phyloP scores from a whole-genome alignment of 2,888 invertebrate species.

The Chloroclysta siterata region DNA sequence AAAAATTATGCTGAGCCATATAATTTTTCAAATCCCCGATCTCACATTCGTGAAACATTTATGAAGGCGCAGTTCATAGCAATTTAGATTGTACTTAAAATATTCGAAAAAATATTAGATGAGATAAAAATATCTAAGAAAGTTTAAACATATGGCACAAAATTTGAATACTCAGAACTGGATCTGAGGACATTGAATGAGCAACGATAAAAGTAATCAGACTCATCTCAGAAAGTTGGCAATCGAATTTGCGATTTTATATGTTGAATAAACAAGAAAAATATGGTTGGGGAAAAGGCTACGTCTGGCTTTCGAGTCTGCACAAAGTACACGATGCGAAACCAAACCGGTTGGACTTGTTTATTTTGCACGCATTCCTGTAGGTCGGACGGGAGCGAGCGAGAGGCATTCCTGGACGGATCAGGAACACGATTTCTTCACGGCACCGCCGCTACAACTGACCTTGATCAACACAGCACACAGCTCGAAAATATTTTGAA shows the following conservation, averaged over 20 bases:
- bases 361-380: conserved; percentile 84
- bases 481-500: conserved; percentile 55
- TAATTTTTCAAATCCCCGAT: conserved; percentile 3
- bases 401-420: conserved; percentile 72
- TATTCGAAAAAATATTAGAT: background rate
- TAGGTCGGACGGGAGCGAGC: conserved; percentile 70
- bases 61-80: background rate
- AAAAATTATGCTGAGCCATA: conserved; percentile 18
- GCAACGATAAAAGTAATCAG: conserved; percentile 42
- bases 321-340: conserved; percentile 72
- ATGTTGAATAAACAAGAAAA: conserved; percentile 50
- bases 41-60: background rate
- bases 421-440: conserved; percentile 72
- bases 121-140: background rate
- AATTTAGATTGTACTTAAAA: background rate
- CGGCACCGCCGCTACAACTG: conserved; percentile 56
- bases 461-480: conserved; percentile 70
- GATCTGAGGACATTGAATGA: conserved; percentile 7
- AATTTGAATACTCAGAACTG: background rate
- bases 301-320: conserved; percentile 58
- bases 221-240: conserved; percentile 47
- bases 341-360: conserved; percentile 78
- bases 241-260: conserved; percentile 45
- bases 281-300: conserved; percentile 62
- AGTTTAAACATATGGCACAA: background rate